Evolutionary conservation across 2,113 vertebrate species (phyloP).

Genomic region (Nothoprocta perdicaria): DNA sequence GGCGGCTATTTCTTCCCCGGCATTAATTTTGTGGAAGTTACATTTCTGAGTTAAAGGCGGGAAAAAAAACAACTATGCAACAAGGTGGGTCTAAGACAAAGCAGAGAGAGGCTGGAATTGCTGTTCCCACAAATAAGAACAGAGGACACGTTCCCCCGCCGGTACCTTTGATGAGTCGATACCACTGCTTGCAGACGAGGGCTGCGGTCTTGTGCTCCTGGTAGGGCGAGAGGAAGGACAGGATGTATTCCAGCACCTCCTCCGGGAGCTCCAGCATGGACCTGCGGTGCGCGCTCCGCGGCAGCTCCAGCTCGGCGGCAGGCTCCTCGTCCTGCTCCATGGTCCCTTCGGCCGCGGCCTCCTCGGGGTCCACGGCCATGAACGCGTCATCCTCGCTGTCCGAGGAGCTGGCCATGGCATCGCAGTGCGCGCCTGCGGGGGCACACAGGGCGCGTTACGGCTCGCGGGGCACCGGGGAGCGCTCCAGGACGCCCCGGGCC

Average conservation of each 20-base stretch:
- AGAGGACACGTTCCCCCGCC: not conserved
- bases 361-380: conserved; percentile 94
- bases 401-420: conserved; percentile 92
- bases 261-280: conserved; percentile 94
- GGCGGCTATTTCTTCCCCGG: rapidly evolving
- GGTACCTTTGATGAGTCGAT: conserved; percentile 97
- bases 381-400: conserved; percentile 92
- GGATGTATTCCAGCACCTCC: conserved; percentile 95
- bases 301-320: conserved; percentile 66
- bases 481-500: not conserved
- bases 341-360: conserved; percentile 73
- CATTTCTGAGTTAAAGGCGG: not conserved
- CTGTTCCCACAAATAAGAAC: not conserved
- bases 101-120: not conserved
- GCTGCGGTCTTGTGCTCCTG: conserved; percentile 98
- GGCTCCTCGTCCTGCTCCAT: conserved; percentile 80
- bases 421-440: conserved; percentile 65
- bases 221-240: conserved; percentile 97
- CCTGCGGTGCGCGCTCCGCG: conserved; percentile 71
- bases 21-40: not conserved
- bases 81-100: not conserved
- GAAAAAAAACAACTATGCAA: not conserved
- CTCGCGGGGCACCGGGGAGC: too few species aligned
- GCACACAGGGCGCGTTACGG: not conserved
- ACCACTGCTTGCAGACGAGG: conserved; percentile 98